phyloP scores from a whole-genome alignment of 2,888 invertebrate species.

The Protonemura montana region DNA sequence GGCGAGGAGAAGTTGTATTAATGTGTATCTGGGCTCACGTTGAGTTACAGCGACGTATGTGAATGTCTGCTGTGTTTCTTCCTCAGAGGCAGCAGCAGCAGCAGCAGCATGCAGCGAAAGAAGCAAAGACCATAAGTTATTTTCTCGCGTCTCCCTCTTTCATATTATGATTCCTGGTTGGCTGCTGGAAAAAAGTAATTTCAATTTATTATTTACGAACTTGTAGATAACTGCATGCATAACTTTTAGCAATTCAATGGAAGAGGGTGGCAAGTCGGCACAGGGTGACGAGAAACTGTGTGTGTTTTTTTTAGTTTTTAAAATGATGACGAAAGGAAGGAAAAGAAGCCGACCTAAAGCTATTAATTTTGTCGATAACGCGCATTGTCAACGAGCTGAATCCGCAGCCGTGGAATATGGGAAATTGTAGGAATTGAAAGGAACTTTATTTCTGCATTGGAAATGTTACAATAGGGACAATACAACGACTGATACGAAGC shows the following conservation, averaged over 20 bases:
- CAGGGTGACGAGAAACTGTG: conserved; percentile 47
- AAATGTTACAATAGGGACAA: conserved; percentile 18
- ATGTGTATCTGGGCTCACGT: conserved; percentile 48
- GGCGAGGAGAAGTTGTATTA: conserved; percentile 46
- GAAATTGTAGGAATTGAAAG: conserved; percentile 38
- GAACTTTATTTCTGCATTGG: conserved; percentile 20
- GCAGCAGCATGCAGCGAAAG: conserved; percentile 40
- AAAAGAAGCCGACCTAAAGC: conserved; percentile 53
- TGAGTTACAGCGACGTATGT: conserved; percentile 48
- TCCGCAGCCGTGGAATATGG: conserved; percentile 45
- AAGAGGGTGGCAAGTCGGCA: conserved; percentile 21
- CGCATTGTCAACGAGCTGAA: conserved; percentile 55
- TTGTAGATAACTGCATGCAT: conserved; percentile 55
- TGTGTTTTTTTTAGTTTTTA: conserved; percentile 47
- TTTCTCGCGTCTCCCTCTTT: conserved; percentile 46
- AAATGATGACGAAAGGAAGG: conserved; percentile 55
- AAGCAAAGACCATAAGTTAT: conserved; percentile 48
- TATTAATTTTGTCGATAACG: conserved; percentile 57
- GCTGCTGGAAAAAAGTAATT: conserved; percentile 57
- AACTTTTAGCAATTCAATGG: conserved; percentile 45
- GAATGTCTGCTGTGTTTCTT: conserved; percentile 47
- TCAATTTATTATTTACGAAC: conserved; percentile 60
- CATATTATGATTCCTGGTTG: conserved; percentile 51
- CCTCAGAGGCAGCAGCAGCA: conserved; percentile 33
- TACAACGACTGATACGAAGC: neutral